phyloP scores from a whole-genome alignment of 2,888 invertebrate species.

The Drosophila nr. medialis region DNA sequence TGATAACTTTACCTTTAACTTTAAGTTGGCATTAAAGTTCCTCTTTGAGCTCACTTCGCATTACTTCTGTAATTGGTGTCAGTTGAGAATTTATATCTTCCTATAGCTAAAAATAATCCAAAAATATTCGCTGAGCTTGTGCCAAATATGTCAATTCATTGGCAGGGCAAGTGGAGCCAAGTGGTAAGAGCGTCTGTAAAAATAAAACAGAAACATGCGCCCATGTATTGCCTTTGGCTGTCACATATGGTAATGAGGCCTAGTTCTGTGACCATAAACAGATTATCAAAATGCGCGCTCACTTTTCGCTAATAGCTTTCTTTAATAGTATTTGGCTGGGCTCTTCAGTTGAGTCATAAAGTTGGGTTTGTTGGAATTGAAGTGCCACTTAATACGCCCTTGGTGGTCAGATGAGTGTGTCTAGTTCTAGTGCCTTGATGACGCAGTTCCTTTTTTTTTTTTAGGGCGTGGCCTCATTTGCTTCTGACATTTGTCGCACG shows the following conservation, averaged over 20 bases:
- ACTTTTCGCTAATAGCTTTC: conserved; percentile 58
- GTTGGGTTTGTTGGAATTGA: conserved; percentile 28
- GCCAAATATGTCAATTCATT: conserved; percentile 71
- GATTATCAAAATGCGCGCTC: conserved; percentile 62
- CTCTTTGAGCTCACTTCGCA: neutral
- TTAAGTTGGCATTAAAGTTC: neutral
- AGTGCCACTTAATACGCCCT: conserved; percentile 54
- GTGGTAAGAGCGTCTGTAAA: conserved; percentile 64
- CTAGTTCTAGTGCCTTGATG: conserved; percentile 31
- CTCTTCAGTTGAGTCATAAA: conserved; percentile 57
- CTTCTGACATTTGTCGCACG: conserved; percentile 71
- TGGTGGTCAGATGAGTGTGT: conserved; percentile 28
- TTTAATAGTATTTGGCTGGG: conserved; percentile 17
- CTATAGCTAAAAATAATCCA: conserved; percentile 18
- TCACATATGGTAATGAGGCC: conserved; percentile 80
- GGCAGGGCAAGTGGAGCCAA: conserved; percentile 35
- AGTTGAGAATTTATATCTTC: conserved; percentile 22
- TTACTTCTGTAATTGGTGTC: conserved; percentile 30
- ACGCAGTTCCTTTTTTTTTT: conserved; percentile 22
- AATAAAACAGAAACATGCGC: conserved; percentile 12
- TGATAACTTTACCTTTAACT: neutral
- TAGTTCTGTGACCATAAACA: conserved; percentile 70
- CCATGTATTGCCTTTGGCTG: conserved; percentile 30
- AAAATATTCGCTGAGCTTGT: conserved; percentile 40
- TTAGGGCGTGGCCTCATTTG: conserved; percentile 64